Evolutionary conservation across 2,113 vertebrate genomes (phyloP).

Genomic region (Thinocorus orbignyianus): DNA sequence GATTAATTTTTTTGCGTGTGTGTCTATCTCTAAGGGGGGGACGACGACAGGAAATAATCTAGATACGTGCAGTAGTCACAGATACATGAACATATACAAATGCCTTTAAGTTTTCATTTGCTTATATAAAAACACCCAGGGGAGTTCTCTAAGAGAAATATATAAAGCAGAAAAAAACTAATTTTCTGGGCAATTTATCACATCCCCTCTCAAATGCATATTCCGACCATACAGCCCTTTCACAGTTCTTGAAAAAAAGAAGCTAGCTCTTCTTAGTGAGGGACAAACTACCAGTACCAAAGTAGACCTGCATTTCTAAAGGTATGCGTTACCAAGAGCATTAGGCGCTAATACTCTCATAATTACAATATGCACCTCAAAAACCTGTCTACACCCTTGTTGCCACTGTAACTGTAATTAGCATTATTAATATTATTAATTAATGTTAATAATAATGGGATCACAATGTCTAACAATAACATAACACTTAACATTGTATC

Average conservation of each 20-base stretch:
- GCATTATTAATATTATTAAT: no score
- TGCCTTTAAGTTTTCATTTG: neutral
- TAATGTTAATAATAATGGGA: neutral
- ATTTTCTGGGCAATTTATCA: neutral
- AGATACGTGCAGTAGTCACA: neutral
- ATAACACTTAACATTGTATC: neutral
- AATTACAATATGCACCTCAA: neutral
- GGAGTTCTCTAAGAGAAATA: neutral
- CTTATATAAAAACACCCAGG: neutral
- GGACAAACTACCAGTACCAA: neutral
- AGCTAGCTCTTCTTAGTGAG: neutral
- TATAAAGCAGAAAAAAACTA: neutral
- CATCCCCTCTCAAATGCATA: neutral
- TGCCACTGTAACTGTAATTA: no score
- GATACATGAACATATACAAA: neutral
- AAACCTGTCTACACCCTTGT: neutral
- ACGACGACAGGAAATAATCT: no score
- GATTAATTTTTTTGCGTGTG: neutral
- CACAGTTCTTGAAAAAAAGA: neutral
- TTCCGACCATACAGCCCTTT: neutral
- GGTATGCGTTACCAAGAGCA: neutral
- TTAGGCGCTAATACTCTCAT: neutral
- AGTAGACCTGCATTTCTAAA: neutral
- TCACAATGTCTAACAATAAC: neutral
- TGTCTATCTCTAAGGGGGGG: accelerated